Percentiles rank a stretch among this genome's conserved stretches.
phyloP scores from a whole-genome alignment of 2,113 vertebrate genomes.

The Probosciger aterrimus region DNA sequence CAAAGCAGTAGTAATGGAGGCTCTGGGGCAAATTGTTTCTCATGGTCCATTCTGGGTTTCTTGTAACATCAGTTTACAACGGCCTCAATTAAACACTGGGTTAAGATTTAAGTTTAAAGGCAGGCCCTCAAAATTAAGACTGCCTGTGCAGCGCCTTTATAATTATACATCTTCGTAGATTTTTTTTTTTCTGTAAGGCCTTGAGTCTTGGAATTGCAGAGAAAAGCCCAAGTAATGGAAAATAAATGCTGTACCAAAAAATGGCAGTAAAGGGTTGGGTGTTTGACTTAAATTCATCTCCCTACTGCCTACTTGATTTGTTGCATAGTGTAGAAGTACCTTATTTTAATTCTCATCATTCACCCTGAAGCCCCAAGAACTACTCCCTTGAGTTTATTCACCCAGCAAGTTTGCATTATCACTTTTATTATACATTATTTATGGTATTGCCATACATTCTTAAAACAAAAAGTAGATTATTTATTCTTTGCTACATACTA shows the following conservation, averaged over 20 bases:
- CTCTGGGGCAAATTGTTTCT: not conserved
- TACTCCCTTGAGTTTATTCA: not conserved
- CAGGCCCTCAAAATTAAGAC: not conserved
- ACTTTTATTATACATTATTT: not conserved
- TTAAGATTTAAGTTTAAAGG: not conserved
- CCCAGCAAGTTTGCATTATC: not conserved
- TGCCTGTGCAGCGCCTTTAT: not conserved
- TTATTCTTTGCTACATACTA: not conserved
- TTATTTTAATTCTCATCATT: not conserved
- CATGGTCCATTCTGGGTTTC: fast-evolving
- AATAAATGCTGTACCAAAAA: not conserved
- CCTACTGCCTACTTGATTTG: not conserved
- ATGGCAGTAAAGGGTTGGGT: not conserved
- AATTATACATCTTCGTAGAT: not conserved
- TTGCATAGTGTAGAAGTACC: not conserved
- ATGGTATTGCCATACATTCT: not conserved
- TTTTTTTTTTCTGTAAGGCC: not conserved
- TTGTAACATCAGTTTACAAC: not conserved
- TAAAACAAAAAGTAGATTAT: not conserved
- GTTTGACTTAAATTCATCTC: not conserved
- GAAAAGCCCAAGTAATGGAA: not conserved
- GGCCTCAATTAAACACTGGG: not conserved
- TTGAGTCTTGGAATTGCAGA: not conserved
- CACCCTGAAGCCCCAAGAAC: not conserved
- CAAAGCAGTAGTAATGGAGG: not conserved